A percentile compares a stretch with the other conserved stretches of the same genome.
These are phyloP conservation scores for Taenaris catops DNA, from an alignment of 2,888 invertebrate genomes.

Conservation along the genomic window DNA sequence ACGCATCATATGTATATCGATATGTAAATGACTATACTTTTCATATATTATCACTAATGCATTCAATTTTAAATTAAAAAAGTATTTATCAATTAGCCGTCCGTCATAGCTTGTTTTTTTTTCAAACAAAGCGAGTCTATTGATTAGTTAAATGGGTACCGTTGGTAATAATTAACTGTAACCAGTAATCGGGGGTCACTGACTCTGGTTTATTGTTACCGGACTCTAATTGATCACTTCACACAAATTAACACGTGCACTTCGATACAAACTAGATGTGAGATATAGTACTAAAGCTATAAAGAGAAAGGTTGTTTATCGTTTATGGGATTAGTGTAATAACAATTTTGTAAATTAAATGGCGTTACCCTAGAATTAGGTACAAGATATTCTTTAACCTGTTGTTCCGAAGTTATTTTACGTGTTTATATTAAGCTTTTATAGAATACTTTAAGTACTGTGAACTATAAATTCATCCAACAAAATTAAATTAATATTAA, in stretches of 20 bases:
- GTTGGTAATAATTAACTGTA: constrained; percentile 67
- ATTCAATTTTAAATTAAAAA: too few relatives aligned
- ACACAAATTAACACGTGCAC: constrained; percentile 29
- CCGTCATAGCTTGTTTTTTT: constrained; percentile 4
- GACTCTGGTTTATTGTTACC: constrained; percentile 46
- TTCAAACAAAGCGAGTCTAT: constrained; percentile 16
- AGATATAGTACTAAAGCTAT: constrained; percentile 1
- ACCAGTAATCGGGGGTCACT: constrained; percentile 41
- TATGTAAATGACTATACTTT: too few relatives aligned
- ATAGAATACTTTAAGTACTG: too few relatives aligned
- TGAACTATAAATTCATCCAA: too few relatives aligned
- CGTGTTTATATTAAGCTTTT: too few relatives aligned
- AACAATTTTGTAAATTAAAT: constrained; percentile 2
- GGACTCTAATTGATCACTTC: constrained; percentile 38
- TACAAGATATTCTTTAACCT: too few relatives aligned
- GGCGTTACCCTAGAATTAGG: not conserved
- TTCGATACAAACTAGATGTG: constrained; percentile 4
- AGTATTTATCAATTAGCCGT: constrained; percentile 8
- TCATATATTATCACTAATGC: too few relatives aligned
- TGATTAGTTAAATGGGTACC: constrained; percentile 38
- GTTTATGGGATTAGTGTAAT: constrained; percentile 3
- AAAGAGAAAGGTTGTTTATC: constrained; percentile 1
- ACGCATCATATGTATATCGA: too few relatives aligned
- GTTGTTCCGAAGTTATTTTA: too few relatives aligned
- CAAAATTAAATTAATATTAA: too few relatives aligned